Base-by-base conservation (phyloP, 2,113 vertebrate species). In the Bufo gargarizans region DNA sequence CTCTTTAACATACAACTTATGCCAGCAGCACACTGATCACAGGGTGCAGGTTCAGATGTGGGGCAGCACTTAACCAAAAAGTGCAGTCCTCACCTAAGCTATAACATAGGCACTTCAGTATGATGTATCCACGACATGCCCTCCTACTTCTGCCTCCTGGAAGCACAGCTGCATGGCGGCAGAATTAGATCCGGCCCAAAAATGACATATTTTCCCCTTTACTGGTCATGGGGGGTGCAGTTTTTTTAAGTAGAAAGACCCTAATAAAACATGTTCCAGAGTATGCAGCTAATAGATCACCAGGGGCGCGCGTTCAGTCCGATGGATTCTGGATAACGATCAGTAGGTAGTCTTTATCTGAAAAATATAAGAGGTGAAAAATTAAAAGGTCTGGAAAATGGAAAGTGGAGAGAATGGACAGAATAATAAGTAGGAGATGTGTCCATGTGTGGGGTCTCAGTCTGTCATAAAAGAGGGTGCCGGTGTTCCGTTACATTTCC, bases 281-380 rank as follows among this genome's bases (percentile, higher is more conserved):
- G 61, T 3, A 67, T 4, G 20, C 19, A 22, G 45, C 45, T 33
- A 2, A 81, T 8, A 19, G 33, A 71, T 71, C 8, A 8, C 16
- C 49, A 5, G 0, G 5, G 1, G 4, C 4, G 49, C 61, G 5
- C 11, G 5, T 55, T 17, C 63, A 96, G 90, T 96, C 93, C 63
- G 90, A 90, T 0, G 93, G 93, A 80, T 95, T 96, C 94, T 98
- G 96, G 91, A 97, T 95, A 90, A 95, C 91, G 0, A 98, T 96
- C 88, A 98, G 91, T 79, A 98, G 91, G 83, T 93, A 96, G 11
- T 95, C 94, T 16, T 96, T 97, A 90, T 97, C 96, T 98, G 89
- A 91, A 92, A 90, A 84, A 87, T n/a, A 87, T 0, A 53, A 86
- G 88, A 67, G 10, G 4, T 2, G 13, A 45, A 63, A 47, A 71